Conservation (phyloP, 2,113 vertebrate genomes). For the Eonycteris spelaea region DNA sequence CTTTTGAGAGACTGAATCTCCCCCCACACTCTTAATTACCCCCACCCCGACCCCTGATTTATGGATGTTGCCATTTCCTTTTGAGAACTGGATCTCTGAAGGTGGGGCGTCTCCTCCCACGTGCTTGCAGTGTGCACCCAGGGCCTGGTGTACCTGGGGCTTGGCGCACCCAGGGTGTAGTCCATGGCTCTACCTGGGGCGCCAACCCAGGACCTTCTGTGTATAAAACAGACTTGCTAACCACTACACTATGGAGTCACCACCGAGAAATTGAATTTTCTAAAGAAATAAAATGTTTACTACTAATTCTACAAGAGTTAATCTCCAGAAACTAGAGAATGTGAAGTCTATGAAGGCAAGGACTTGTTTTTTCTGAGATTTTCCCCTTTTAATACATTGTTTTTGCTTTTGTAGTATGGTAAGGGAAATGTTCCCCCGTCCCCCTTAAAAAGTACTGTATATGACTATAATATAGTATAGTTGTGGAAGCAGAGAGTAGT, state of each 20-base stretch:
- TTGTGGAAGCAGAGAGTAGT: not conserved
- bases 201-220: too few relatives aligned
- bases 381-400: not conserved
- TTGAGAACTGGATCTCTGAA: too few relatives aligned
- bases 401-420: not conserved
- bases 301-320: not conserved
- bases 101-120: too few relatives aligned
- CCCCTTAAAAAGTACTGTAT: not conserved
- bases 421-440: not conserved
- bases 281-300: not conserved
- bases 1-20: not conserved
- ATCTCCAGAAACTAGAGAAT: not conserved
- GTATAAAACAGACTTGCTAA: too few relatives aligned
- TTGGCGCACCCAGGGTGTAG: too few relatives aligned
- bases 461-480: not conserved
- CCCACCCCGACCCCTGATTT: too few relatives aligned
- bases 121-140: too few relatives aligned
- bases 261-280: not conserved
- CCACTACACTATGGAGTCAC: too few relatives aligned
- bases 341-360: not conserved
- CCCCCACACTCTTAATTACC: too few relatives aligned
- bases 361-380: not conserved
- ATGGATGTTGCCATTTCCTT: too few relatives aligned
- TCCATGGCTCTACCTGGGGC: too few relatives aligned
- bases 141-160: too few relatives aligned